Evolutionary conservation across 2,113 vertebrate species (phyloP).

Genomic region (Cyanoramphus novaezelandiae): DNA sequence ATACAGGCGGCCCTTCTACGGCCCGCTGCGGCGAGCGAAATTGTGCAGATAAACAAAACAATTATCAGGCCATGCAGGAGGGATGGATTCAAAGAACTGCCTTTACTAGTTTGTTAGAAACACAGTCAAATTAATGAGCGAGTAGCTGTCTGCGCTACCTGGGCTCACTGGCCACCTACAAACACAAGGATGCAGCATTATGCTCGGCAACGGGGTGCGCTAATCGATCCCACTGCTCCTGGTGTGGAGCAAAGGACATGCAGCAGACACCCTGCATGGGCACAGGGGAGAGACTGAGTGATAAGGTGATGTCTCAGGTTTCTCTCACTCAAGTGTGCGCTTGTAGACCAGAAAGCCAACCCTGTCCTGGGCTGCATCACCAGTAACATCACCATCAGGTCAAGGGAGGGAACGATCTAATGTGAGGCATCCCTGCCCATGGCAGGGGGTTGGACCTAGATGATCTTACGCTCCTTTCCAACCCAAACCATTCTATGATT

Average conservation of each 20-base stretch:
- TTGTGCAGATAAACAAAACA: slow-evolving; percentile 41
- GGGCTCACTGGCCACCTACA: neutral
- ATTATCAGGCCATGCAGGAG: slow-evolving; percentile 38
- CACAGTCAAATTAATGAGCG: neutral
- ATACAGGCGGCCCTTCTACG: neutral
- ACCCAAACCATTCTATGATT: neutral
- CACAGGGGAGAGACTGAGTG: accelerated
- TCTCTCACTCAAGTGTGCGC: neutral
- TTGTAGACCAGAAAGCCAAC: neutral
- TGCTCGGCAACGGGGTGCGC: no score
- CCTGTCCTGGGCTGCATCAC: neutral
- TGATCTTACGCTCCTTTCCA: neutral
- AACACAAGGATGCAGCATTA: neutral
- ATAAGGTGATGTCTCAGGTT: neutral
- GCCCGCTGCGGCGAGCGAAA: neutral
- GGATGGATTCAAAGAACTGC: slow-evolving; percentile 9
- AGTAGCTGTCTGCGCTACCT: neutral
- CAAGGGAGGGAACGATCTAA: neutral
- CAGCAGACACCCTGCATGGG: no score
- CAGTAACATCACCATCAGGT: neutral
- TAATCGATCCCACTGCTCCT: no score
- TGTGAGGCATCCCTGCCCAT: neutral
- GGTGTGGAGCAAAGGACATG: accelerated
- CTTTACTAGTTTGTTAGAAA: slow-evolving; percentile 9
- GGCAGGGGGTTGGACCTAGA: neutral